Percentiles rank a stretch among this genome's conserved stretches.
phyloP scores from a whole-genome alignment of 23 tunicate genomes.

The Diplosoma virens region DNA sequence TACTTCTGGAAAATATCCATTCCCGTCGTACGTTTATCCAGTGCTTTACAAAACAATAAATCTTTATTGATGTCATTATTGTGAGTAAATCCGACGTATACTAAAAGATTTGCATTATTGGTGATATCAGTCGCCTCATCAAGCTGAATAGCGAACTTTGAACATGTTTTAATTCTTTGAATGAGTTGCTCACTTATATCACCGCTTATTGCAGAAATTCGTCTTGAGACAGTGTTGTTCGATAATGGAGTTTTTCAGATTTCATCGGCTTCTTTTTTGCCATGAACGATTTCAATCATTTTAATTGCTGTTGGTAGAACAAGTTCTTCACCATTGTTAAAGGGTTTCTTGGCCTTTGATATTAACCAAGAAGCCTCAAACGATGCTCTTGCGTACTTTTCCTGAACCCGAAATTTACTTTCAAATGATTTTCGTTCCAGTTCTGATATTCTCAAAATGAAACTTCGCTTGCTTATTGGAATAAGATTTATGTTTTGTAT shows the following conservation, averaged over 20 bases:
- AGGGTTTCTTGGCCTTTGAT: neutral
- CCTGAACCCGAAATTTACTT: neutral
- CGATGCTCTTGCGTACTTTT: neutral
- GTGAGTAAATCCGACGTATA: slow-evolving; percentile 44
- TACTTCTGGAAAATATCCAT: slow-evolving; percentile 47
- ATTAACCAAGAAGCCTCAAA: neutral
- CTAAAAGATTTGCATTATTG: slow-evolving; percentile 41
- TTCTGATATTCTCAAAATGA: neutral
- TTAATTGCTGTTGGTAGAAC: neutral
- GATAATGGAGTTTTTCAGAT: neutral
- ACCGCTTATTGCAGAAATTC: neutral
- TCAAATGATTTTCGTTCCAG: neutral
- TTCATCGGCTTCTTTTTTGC: neutral
- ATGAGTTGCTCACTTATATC: neutral
- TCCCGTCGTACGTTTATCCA: slow-evolving; percentile 37
- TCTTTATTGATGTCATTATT: slow-evolving; percentile 24
- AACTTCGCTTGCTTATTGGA: neutral
- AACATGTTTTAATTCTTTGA: too few species aligned
- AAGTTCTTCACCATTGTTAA: too few species aligned
- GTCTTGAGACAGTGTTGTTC: neutral
- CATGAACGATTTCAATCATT: neutral
- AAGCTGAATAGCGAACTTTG: too few species aligned
- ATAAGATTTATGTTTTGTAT: neutral
- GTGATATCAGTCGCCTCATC: too few species aligned
- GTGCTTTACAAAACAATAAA: slow-evolving; percentile 22